Conservation (phyloP, 2,797 vertebrate genomes). For the Poeciliopsis infans region DNA sequence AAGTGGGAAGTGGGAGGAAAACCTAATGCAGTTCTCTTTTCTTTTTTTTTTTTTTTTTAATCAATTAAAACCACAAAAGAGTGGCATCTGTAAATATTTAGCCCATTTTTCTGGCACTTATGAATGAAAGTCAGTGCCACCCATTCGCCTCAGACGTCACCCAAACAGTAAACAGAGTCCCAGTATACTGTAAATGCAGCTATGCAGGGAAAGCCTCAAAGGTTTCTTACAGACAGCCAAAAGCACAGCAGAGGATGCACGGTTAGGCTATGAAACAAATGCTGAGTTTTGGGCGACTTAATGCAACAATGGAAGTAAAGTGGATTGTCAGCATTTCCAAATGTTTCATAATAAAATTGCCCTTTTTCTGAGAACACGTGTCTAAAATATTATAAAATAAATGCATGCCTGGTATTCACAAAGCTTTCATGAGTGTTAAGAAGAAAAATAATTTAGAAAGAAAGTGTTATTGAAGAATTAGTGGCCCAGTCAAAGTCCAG, state of each 20-base stretch:
- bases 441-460: background rate
- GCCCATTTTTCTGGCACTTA: background rate
- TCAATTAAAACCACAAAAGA: background rate
- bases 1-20: background rate
- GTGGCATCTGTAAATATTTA: background rate
- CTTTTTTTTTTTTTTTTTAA: background rate
- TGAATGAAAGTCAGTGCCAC: background rate
- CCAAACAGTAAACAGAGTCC: background rate
- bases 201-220: background rate
- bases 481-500: background rate
- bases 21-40: background rate
- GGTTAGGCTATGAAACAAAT: background rate
- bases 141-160: background rate
- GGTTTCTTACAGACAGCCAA: too few relatives aligned
- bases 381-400: background rate
- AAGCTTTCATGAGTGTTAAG: background rate
- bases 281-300: background rate
- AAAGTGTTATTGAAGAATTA: background rate
- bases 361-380: background rate
- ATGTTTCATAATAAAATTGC: background rate
- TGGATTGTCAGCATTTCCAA: background rate
- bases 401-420: background rate
- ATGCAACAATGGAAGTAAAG: background rate
- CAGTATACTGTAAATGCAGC: background rate
- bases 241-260: background rate